Percentiles rank a stretch among this genome's conserved stretches.
Evolutionary conservation across 1,140 invertebrate species (phyloP).

Genomic region (Mactra quadrangularis): DNA sequence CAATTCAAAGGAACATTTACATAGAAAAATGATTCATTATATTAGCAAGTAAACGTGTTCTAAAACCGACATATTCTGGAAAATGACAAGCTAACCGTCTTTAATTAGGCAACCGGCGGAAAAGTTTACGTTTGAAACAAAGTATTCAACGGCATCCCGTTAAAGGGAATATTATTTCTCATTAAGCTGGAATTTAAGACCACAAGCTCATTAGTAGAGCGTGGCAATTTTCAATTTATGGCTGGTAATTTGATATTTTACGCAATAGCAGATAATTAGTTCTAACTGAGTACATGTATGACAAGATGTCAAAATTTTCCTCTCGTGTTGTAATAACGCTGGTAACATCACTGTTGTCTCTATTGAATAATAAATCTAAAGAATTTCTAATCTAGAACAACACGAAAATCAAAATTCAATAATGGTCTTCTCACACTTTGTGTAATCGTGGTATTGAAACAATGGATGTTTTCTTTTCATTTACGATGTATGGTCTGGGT

Average conservation of each 20-base stretch:
- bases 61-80: constrained; percentile 1
- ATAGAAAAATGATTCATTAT: constrained; percentile 27
- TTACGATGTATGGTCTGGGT: too few species aligned
- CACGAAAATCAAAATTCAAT: too few species aligned
- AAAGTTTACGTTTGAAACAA: constrained; percentile 21
- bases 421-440: too few species aligned
- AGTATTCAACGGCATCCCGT: constrained; percentile 20
- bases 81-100: constrained; percentile 12
- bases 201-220: constrained; percentile 16
- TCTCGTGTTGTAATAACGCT: background rate
- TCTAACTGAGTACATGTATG: constrained; percentile 21
- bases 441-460: too few species aligned
- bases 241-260: constrained; percentile 56
- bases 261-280: constrained; percentile 53
- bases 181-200: constrained; percentile 22
- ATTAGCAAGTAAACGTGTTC: constrained; percentile 6
- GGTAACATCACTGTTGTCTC: too few species aligned
- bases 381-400: too few species aligned
- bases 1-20: too few species aligned
- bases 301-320: background rate
- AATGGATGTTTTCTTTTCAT: too few species aligned
- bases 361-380: too few species aligned
- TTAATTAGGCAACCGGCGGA: constrained; percentile 7
- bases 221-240: constrained; percentile 43
- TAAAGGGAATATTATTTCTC: constrained; percentile 26